A percentile compares a stretch with the other conserved stretches of the same genome.
phyloP scores from a whole-genome alignment of 1,140 invertebrate genomes.

The Pentalonia nigronervosa region DNA sequence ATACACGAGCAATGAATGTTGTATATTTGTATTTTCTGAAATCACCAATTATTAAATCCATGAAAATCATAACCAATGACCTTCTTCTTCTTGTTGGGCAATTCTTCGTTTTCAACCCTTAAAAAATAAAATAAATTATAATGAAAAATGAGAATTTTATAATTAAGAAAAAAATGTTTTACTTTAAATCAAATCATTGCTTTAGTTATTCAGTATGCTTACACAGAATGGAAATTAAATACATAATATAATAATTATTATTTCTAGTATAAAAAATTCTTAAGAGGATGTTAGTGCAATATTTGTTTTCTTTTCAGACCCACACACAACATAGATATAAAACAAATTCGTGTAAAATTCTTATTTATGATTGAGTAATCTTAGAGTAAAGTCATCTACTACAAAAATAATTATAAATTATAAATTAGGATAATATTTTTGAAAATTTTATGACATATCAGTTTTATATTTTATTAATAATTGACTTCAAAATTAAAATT shows the following conservation, averaged over 20 bases:
- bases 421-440: too few relatives aligned
- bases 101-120: slow-evolving; percentile 37
- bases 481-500: too few relatives aligned
- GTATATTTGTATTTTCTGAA: neutral
- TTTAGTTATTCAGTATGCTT: neutral
- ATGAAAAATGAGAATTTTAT: neutral
- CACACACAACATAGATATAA: too few relatives aligned
- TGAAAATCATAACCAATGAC: slow-evolving; percentile 55
- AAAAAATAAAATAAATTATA: neutral
- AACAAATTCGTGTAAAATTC: too few relatives aligned
- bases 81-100: slow-evolving; percentile 40
- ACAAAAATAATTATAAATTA: too few relatives aligned
- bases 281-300: neutral
- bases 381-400: too few relatives aligned
- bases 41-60: slow-evolving; percentile 52
- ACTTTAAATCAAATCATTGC: neutral
- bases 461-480: too few relatives aligned
- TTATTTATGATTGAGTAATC: too few relatives aligned
- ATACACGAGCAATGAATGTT: neutral
- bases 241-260: neutral
- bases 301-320: too few relatives aligned
- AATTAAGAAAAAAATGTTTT: neutral
- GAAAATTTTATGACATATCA: too few relatives aligned
- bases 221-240: neutral
- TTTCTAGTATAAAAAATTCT: neutral